phyloP scores from a whole-genome alignment of 2,797 vertebrate species.

The Lagodon rhomboides region DNA sequence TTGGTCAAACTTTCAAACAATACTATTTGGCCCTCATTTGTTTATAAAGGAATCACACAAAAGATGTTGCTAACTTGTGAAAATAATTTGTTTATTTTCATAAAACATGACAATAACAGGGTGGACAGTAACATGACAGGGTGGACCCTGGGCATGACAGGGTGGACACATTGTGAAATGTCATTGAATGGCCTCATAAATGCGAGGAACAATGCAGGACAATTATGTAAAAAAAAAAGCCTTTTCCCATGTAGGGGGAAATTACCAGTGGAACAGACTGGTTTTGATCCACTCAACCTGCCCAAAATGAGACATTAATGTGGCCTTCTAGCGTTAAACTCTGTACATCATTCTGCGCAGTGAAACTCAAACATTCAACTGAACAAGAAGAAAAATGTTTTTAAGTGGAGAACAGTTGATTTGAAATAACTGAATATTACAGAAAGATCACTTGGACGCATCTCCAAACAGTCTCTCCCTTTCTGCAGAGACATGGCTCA shows the following conservation, averaged over 20 bases:
- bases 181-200: too few relatives aligned
- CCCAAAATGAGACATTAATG: too few relatives aligned
- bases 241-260: too few relatives aligned
- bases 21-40: slow-evolving; percentile 30
- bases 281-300: too few relatives aligned
- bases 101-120: slow-evolving; percentile 28
- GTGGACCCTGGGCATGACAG: too few relatives aligned
- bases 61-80: slow-evolving; percentile 31
- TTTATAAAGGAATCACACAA: slow-evolving; percentile 32
- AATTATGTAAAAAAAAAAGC: too few relatives aligned
- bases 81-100: slow-evolving; percentile 42
- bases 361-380: slow-evolving; percentile 43
- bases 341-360: slow-evolving; percentile 8
- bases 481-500: slow-evolving; percentile 25
- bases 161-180: too few relatives aligned
- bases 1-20: slow-evolving; percentile 40
- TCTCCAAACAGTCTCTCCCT: slow-evolving; percentile 11
- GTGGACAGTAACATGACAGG: too few relatives aligned
- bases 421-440: not conserved
- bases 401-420: not conserved
- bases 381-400: slow-evolving; percentile 3
- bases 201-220: too few relatives aligned
- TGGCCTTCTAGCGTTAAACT: too few relatives aligned
- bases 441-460: not conserved
- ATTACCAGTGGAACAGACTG: too few relatives aligned